These are phyloP conservation scores for Sphecodes monilicornis DNA, from an alignment of 2,888 invertebrate species.

Conservation along the genomic window DNA sequence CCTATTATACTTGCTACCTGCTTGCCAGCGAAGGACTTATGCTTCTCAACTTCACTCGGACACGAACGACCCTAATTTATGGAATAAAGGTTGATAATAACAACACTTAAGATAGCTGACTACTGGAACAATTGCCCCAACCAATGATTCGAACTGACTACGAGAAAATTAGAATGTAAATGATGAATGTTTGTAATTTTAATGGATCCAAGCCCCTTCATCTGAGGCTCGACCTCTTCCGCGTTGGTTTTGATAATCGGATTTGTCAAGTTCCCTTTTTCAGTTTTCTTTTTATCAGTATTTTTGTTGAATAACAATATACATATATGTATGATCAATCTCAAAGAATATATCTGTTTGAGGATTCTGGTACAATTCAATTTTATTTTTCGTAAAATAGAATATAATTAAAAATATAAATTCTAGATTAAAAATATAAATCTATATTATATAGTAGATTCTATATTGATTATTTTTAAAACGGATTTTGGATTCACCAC, in stretches of 20 bases:
- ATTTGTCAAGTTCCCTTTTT: not conserved
- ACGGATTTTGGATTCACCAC: too few relatives aligned
- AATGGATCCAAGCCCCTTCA: too few relatives aligned
- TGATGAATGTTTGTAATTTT: too few relatives aligned
- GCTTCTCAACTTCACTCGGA: not conserved
- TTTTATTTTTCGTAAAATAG: not conserved
- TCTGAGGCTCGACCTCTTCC: not conserved
- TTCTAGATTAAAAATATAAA: too few relatives aligned
- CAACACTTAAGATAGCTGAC: not conserved
- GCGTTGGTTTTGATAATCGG: too few relatives aligned
- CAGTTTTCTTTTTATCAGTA: not conserved
- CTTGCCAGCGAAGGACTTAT: not conserved
- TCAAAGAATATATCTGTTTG: not conserved
- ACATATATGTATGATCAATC: not conserved
- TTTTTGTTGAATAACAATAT: not conserved
- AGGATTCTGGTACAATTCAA: not conserved
- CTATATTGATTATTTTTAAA: too few relatives aligned
- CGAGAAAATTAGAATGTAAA: too few relatives aligned
- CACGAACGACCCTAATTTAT: not conserved
- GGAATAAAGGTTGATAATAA: not conserved
- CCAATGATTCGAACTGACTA: not conserved
- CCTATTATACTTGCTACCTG: not conserved
- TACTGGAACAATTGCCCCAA: not conserved
- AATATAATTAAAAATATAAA: too few relatives aligned
- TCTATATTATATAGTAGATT: too few relatives aligned